Base-by-base conservation (phyloP, 2,113 vertebrate genomes). In the Leptodactylus fuscus region DNA sequence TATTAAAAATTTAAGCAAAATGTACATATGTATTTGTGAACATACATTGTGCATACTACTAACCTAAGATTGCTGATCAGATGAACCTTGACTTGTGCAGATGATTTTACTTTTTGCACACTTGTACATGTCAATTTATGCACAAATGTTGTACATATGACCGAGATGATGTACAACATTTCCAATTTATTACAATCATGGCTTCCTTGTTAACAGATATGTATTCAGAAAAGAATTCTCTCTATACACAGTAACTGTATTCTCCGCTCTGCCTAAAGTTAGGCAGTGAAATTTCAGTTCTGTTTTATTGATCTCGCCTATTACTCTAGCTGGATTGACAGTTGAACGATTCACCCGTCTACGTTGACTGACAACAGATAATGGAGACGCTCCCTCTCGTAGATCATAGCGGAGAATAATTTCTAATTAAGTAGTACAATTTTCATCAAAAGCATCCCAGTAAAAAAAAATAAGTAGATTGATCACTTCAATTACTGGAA, bases 401-500 rank as follows among this genome's bases (percentile, higher is more conserved):
- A 92, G 94, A 92, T 91, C 95, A 94, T 93, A 93, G 94, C 94
- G 92, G 91, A 91, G 94, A 96, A 94, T 95, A 94, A 94, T 96
- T 95, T 97, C 95, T 96, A 96, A 96, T 95, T 96, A 96, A 95
- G 95, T 93, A 91, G 95, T 91, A 65, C 90, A 89, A 90, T 92
- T 91, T 91, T 96, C 95, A 96, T 96, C 96, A 96, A 94, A 97
- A 92, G 94, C 91, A 94, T 93, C 92, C 93, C 87, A 88, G 93
- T 91, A 92, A 92, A 93, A 95, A n/a, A 88, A 94, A 92, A 92
- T 93, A 94, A 94, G 94, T 95, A 93, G 95, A 95, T 95, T 96
- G 96, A 96, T 96, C 94, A 94, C 95, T 94, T 96, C 96, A 96
- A 94, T 97, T 96, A 97, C 95, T 95, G 93, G 96, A 96, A 96